Evolutionary conservation across 2,113 vertebrate species (phyloP), one percentile per base, ranked within the genome.

Genomic region (Carassius auratus): DNA sequence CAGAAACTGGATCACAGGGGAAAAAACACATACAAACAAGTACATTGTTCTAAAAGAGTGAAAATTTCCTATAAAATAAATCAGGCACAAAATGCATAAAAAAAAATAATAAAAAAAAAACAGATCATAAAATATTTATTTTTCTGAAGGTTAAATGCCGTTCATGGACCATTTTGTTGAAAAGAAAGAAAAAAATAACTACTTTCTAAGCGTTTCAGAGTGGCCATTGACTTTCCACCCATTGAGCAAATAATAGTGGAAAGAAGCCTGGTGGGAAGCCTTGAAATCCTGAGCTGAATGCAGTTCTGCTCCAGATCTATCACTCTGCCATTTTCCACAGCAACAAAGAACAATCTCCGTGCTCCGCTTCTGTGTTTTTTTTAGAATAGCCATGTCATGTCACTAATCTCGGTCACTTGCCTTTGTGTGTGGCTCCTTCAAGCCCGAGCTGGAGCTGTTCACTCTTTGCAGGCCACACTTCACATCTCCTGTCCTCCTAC

Each of bases 221-320:
- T 57, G 50, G 5, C 15, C 64, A 73, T 30, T 74, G 68, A 83
- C 81, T 93, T 91, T 90, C 88, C 92, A 92, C 90, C 91, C 88
- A 59, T 84, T 90, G 87, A 93, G 92, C 91, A 91, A 88, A 92
- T 93, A 94, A 93, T 92, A 91, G 90, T 91, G 92, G 88, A 83
- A 26, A 86, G 80, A 77, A 21, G 78, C 78, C 77, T 30, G 26
- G 86, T 76, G 84, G 91, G 89, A 89, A 83, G 87, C 87, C 86
- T 86, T 90, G 89, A 90, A 91, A 89, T 83, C 75, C 81, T 79
- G 91, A 52, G 90, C 87, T 38, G 71, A 90, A 71, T 89, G 77
- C 85, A 89, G 78, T 90, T 68, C 21, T 42, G 81, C 75, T 87
- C 92, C 92, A 94, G 93, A 94, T 93, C 92, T 93, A 93, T 90